Evolutionary conservation across 2,888 invertebrate species (phyloP).

Genomic region (Gandaritis pyraliata): DNA sequence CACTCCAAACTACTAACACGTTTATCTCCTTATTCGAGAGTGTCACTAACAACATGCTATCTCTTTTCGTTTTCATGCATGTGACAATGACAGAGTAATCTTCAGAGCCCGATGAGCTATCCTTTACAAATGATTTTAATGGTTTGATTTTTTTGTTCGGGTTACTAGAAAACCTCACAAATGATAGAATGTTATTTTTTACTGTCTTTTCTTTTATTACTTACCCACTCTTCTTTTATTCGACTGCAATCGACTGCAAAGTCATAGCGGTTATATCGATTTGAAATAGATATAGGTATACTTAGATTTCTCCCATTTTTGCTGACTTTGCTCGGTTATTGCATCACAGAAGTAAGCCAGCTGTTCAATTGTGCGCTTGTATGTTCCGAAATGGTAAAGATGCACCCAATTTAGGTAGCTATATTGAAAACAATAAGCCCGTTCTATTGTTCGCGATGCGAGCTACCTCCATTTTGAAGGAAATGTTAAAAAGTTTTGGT

Average conservation of each 20-base stretch:
- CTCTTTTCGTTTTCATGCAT: too few species aligned
- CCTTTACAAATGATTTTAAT: too few species aligned
- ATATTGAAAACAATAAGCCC: conserved; percentile 57
- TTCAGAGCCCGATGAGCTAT: too few species aligned
- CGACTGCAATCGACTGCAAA: too few species aligned
- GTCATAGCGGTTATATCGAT: too few species aligned
- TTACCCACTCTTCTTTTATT: too few species aligned
- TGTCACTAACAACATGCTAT: too few species aligned
- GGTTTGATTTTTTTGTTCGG: too few species aligned
- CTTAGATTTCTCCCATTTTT: conserved; percentile 2
- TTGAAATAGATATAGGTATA: background rate
- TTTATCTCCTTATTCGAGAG: background rate
- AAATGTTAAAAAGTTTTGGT: conserved; percentile 35
- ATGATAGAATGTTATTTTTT: too few species aligned
- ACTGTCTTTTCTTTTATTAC: too few species aligned
- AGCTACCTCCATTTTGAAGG: conserved; percentile 39
- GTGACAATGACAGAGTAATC: too few species aligned
- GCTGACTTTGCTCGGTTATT: background rate
- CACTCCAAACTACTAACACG: conserved; percentile 3
- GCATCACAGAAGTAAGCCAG: conserved; percentile 7
- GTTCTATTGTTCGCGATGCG: conserved; percentile 36
- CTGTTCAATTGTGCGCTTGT: conserved; percentile 19
- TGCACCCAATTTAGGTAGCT: conserved; percentile 58
- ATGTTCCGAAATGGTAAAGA: conserved; percentile 37
- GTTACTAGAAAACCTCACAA: too few species aligned